These are phyloP conservation scores for Microtus pennsylvanicus DNA, from an alignment of 2,113 vertebrate genomes.

Conservation along the genomic window DNA sequence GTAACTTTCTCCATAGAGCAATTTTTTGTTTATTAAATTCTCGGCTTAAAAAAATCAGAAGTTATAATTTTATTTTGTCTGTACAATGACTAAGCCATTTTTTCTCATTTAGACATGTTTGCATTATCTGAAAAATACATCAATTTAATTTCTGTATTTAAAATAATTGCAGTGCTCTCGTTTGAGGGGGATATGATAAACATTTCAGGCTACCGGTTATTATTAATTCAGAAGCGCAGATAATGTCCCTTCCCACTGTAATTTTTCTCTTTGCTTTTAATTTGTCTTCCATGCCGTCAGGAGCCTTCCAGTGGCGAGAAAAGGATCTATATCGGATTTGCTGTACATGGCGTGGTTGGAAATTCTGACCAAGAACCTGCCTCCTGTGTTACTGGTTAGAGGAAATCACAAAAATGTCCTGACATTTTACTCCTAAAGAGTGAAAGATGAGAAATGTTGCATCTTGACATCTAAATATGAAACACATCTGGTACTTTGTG, in stretches of 20 bases:
- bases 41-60: slow-evolving; percentile 20
- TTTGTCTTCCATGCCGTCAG: slow-evolving; percentile 83
- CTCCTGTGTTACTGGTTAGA: slow-evolving; percentile 94
- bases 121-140: slow-evolving; percentile 9
- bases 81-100: slow-evolving; percentile 33
- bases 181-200: neutral
- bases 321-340: slow-evolving; percentile 94
- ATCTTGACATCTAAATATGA: slow-evolving; percentile 51
- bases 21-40: slow-evolving; percentile 8
- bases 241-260: neutral
- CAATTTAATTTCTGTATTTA: neutral
- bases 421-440: slow-evolving; percentile 96
- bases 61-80: slow-evolving; percentile 29
- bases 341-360: slow-evolving; percentile 99
- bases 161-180: slow-evolving; percentile 4
- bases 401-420: slow-evolving; percentile 99
- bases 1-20: neutral
- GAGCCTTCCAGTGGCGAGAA: slow-evolving; percentile 98
- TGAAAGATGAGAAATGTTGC: slow-evolving; percentile 39
- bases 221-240: neutral
- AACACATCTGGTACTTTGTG: neutral
- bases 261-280: neutral
- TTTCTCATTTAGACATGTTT: slow-evolving; percentile 42
- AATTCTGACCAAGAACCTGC: slow-evolving; percentile 95
- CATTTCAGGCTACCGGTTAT: neutral